Conservation (phyloP, 2,888 invertebrate species). For the Vesta saturnalis region DNA sequence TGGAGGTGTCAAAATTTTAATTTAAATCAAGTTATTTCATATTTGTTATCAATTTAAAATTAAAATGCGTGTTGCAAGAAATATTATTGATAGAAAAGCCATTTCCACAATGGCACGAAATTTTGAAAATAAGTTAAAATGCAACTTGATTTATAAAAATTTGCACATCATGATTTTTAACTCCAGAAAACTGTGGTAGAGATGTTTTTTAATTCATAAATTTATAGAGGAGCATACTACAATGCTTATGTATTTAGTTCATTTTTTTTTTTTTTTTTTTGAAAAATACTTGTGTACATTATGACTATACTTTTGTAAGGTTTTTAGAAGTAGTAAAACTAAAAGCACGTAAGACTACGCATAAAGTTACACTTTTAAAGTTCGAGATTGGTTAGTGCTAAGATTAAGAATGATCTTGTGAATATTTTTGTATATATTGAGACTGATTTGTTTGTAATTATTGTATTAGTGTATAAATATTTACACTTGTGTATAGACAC, state of each 20-base stretch:
- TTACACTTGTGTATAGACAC: conserved; percentile 31
- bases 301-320: conserved; percentile 17
- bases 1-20: too few relatives aligned
- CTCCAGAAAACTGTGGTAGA: too few relatives aligned
- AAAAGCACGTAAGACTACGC: conserved; percentile 3
- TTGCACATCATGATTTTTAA: too few relatives aligned
- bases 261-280: background rate
- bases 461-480: conserved; percentile 37
- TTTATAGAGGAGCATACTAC: conserved; percentile 1
- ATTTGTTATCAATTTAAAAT: too few relatives aligned
- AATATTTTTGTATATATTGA: conserved; percentile 35
- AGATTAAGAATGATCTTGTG: conserved; percentile 25
- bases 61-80: too few relatives aligned
- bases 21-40: too few relatives aligned
- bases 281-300: background rate
- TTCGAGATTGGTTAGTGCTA: conserved; percentile 26
- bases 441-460: conserved; percentile 39
- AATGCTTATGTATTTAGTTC: background rate
- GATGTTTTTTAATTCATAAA: background rate
- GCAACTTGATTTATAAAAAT: too few relatives aligned
- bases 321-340: conserved; percentile 15
- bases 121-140: too few relatives aligned
- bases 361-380: conserved; percentile 15
- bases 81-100: too few relatives aligned
- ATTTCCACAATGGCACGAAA: too few relatives aligned